Evolutionary conservation across 2,113 vertebrate genomes (phyloP), one percentile per base, ranked within the genome.

Genomic region (Plecotus auritus): DNA sequence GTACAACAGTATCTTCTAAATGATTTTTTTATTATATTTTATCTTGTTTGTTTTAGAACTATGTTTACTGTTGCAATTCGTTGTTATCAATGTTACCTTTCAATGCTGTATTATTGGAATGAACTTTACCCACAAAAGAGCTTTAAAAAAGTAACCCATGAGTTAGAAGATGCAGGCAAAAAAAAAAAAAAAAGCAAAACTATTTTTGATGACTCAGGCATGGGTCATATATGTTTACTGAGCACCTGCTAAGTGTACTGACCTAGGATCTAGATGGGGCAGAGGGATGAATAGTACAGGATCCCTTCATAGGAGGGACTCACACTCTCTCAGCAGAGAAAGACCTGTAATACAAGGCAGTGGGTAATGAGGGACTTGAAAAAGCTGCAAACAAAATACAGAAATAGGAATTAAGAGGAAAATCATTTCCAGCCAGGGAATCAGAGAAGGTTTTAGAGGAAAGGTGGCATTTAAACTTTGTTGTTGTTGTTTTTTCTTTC

Each of bases 21-120:
- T 45, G 22, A 81, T 32, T 66, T 76, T 61, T 80, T 70, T 35
- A 88, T 94, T 88, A 73, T 9, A 49, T 95, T 78, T 47, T 45
- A 90, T 18, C 69, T 72, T 85, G 70, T 37, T 86, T 94, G 30
- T 90, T 96, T 97, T 95, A 96, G 17, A 37, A 81, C 72, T 86
- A 86, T 64, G 72, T 88, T 90, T 84, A 78, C 35, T 78, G 74
- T 85, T 94, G 83, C 14, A 18, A 67, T 69, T 56, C 95, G 47
- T 80, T 45, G 17, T 94, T 73, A 78, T 18, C 59, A 94, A 84
- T 45, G 78, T 76, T 91, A 94, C 16, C n/a, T 89, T 94, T 84
- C 72, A 61, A 4, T 66, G 11, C 54, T 54, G 7, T 47, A 35
- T 32, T 47, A 45, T 47, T 35, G 13, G 10, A 90, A 95, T 45